These are phyloP conservation scores for Pseudomyrmex concolor DNA, from an alignment of 1,140 invertebrate species.

Conservation along the genomic window DNA sequence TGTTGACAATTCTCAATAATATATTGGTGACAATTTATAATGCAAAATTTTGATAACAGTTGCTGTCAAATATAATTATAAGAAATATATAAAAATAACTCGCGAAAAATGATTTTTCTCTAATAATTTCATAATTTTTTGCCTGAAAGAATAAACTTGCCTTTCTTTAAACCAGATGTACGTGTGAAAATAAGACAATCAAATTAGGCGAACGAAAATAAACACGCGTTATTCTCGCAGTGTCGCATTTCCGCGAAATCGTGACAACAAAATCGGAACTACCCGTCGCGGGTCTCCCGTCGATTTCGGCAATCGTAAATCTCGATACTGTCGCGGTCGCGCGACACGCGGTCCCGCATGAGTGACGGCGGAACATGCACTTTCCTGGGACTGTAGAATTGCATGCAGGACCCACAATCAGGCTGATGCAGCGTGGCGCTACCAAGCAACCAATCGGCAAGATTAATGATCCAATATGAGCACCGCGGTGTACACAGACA, in stretches of 20 bases:
- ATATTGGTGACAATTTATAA: not conserved
- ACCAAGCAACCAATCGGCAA: constrained; percentile 45
- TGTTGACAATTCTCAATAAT: not conserved
- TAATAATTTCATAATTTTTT: too few relatives aligned
- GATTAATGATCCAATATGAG: constrained; percentile 64
- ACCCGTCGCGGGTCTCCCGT: not conserved
- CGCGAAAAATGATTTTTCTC: too few relatives aligned
- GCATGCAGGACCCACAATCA: constrained; percentile 20
- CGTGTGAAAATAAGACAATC: not conserved
- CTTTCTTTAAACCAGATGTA: not conserved
- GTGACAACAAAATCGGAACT: not conserved
- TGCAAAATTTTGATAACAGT: not conserved
- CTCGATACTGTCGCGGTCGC: constrained; percentile 29
- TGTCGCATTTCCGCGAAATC: not conserved
- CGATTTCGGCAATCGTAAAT: constrained; percentile 47
- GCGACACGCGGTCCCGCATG: constrained; percentile 36
- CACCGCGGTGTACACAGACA: constrained; percentile 32
- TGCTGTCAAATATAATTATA: not conserved
- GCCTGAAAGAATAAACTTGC: not conserved
- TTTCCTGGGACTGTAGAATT: constrained; percentile 43
- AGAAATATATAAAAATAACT: too few relatives aligned
- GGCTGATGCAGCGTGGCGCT: constrained; percentile 45
- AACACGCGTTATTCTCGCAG: not conserved
- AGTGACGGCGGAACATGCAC: constrained; percentile 35
- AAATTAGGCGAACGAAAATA: constrained; percentile 9